These are phyloP conservation scores for Halocynthia roretzi DNA, from an alignment of 23 tunicate species.

Conservation along the genomic window DNA sequence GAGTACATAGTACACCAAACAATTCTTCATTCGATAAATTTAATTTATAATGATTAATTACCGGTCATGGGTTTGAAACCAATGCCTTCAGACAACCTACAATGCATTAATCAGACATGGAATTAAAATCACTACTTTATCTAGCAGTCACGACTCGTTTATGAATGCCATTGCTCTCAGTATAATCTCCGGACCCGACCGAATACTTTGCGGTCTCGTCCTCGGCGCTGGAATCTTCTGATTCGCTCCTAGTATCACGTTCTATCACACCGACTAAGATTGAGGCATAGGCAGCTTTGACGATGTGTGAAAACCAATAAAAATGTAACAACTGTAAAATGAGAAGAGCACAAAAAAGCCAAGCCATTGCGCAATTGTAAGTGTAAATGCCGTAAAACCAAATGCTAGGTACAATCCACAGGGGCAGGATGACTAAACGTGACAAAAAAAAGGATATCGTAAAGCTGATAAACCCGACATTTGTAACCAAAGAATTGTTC, in stretches of 20 bases:
- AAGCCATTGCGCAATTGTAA: slow-evolving; percentile 66
- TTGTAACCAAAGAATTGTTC: slow-evolving; percentile 34
- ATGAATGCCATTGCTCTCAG: too few species aligned
- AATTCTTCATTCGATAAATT: too few species aligned
- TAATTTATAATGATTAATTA: too few species aligned
- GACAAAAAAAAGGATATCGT: slow-evolving; percentile 51
- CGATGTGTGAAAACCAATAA: slow-evolving; percentile 71
- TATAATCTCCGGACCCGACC: too few species aligned
- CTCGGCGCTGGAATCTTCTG: slow-evolving; percentile 2
- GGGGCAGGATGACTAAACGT: slow-evolving; percentile 68
- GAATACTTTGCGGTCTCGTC: too few species aligned
- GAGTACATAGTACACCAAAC: too few species aligned
- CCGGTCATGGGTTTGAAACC: too few species aligned
- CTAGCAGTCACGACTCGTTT: too few species aligned
- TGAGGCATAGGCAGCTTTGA: slow-evolving; percentile 41
- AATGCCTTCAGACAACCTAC: too few species aligned
- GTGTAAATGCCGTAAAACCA: slow-evolving; percentile 45
- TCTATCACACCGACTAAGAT: slow-evolving; percentile 30
- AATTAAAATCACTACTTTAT: too few species aligned
- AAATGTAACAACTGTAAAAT: slow-evolving; percentile 64
- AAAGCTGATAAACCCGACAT: slow-evolving; percentile 42
- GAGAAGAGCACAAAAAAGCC: slow-evolving; percentile 41
- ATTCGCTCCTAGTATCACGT: slow-evolving; percentile 22
- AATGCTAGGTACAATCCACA: slow-evolving; percentile 69
- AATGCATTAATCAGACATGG: too few species aligned